These are phyloP conservation scores for Sebastes wilsoni DNA, from an alignment of 2,797 vertebrate species.

Conservation along the genomic window DNA sequence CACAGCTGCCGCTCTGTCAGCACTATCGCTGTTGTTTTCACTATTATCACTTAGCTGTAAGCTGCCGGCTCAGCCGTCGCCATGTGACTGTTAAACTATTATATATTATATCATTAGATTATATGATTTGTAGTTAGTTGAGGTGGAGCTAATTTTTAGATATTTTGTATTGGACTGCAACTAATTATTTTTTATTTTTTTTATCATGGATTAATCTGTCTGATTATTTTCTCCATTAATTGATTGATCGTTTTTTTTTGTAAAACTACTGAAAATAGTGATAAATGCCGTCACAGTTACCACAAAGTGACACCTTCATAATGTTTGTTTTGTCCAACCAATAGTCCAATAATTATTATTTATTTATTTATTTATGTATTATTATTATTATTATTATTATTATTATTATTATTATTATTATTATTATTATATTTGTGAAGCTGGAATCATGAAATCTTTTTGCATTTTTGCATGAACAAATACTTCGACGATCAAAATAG, in stretches of 20 bases:
- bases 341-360: not conserved
- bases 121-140: not conserved
- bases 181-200: not conserved
- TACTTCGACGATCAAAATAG: not conserved
- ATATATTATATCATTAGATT: not conserved
- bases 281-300: not conserved
- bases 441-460: not conserved
- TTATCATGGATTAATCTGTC: not conserved
- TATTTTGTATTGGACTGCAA: not conserved
- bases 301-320: no score
- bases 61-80: no score
- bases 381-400: no score
- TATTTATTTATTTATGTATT: no score
- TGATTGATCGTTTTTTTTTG: not conserved
- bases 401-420: no score
- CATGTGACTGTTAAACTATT: no score
- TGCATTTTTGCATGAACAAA: no score
- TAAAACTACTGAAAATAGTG: not conserved
- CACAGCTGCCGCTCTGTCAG: no score
- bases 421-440: not conserved
- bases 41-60: no score
- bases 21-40: no score
- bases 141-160: not conserved
- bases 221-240: not conserved
- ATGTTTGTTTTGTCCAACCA: not conserved